Evolutionary conservation across 64 coral and sea anemone genomes (phyloP), one percentile per base, ranked within the genome.

Genomic region (Trachythela sp.): DNA sequence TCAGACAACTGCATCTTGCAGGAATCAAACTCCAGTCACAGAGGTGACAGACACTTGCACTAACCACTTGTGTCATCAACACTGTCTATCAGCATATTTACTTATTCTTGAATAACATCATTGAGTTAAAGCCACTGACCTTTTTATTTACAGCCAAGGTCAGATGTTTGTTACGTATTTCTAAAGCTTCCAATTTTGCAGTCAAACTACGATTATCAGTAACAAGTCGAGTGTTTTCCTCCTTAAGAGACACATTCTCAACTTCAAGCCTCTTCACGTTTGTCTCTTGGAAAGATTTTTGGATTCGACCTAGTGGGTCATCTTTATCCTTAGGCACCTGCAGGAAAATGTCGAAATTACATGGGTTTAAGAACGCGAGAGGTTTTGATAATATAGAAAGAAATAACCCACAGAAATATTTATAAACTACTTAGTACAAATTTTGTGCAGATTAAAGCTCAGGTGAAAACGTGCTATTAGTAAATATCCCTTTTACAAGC

Each of bases 81-180:
- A 14, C 7, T 68, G 5, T n/a, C 20, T 22, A 54, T 10, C 22
- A 54, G 9, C 51, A 9, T 9, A 9, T 54, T 54, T 10, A 54
- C 9, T 10, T 10, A 9, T 10, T 54, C 22, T 68, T 68, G 59
- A 68, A 68, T n/a, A 68, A 68, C 59, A 68, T 68, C 59, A 68
- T 31, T 68, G 59, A 22, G 30, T 68, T 68, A 68, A 68, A 68
- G 18, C n/a, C 59, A 68, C 59, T 68, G 59, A 68, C 59, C 59
- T 68, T 22, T 22, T 22, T 68, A 68, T 22, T 68, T 68, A 22
- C 30, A 68, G 20, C 30, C 20, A 68, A n/a, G 59, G 20, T 14
- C 59, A 68, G 18, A 14, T 68, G 59, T 31, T 68, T 68, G 59
- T 68, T 68, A 68, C 59, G 59, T 68, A 68, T 68, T 68, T 68